These are phyloP conservation scores for Thunnus thynnus DNA, from an alignment of 2,113 vertebrate genomes.

Conservation along the genomic window DNA sequence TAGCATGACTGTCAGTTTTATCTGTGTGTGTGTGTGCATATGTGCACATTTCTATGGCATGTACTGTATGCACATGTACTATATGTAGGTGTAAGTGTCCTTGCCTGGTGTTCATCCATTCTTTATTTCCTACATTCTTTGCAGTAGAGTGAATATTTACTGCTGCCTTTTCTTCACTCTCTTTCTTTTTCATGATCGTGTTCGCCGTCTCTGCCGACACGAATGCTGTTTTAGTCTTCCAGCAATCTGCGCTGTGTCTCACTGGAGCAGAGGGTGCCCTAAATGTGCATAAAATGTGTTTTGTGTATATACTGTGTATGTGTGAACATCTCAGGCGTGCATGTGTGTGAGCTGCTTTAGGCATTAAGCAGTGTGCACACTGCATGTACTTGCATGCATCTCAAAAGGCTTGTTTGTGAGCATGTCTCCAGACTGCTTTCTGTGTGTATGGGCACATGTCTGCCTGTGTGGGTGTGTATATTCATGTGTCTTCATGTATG, in stretches of 20 bases:
- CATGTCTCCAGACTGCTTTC: not conserved
- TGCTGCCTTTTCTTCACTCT: constrained; percentile 4
- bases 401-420: constrained; percentile 15
- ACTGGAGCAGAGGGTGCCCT: constrained; percentile 34
- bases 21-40: not conserved
- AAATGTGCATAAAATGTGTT: constrained; percentile 38
- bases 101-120: constrained; percentile 17
- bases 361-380: constrained; percentile 1
- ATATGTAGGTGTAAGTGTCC: not conserved
- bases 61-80: constrained; percentile 11
- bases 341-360: constrained; percentile 18
- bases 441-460: constrained; percentile 22
- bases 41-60: constrained; percentile 21
- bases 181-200: constrained; percentile 24
- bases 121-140: constrained; percentile 18
- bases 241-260: constrained; percentile 29
- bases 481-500: constrained; percentile 16
- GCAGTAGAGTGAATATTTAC: constrained; percentile 35
- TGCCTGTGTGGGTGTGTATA: constrained; percentile 9
- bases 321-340: not conserved
- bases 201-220: constrained; percentile 20
- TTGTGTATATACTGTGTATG: constrained; percentile 4
- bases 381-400: not conserved
- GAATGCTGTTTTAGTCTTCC: constrained; percentile 38
- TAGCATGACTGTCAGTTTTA: not conserved